Evolutionary conservation across 2,797 vertebrate species (phyloP).

Genomic region (Clarias laeviceps): DNA sequence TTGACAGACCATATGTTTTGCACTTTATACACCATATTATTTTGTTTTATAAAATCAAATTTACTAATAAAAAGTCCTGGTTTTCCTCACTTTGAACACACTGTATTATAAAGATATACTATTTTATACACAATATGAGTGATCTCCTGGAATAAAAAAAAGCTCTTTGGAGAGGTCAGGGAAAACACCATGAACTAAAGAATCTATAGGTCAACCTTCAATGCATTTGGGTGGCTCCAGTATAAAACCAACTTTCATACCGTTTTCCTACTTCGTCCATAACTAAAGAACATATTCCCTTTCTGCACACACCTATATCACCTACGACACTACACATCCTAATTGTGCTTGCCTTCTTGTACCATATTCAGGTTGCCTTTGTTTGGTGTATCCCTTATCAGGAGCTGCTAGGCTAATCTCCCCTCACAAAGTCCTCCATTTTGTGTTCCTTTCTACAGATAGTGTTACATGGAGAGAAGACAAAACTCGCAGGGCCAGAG

Average conservation of each 20-base stretch:
- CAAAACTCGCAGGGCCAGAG: conserved; percentile 65
- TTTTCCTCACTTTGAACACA: background rate
- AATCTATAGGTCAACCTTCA: background rate
- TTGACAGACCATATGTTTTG: background rate
- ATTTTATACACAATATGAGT: too few relatives aligned
- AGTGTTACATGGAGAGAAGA: conserved; percentile 74
- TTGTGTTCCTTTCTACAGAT: conserved; percentile 76
- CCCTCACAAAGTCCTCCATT: conserved; percentile 75
- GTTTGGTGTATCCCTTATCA: conserved; percentile 71
- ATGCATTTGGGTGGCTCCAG: background rate
- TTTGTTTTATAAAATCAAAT: background rate
- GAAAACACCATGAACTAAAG: background rate
- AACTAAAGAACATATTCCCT: background rate
- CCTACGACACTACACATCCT: conserved; percentile 27
- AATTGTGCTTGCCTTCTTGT: conserved; percentile 48
- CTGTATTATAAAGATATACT: background rate
- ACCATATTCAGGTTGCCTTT: conserved; percentile 65
- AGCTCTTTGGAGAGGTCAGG: background rate
- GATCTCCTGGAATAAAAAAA: background rate
- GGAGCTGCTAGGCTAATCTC: conserved; percentile 72
- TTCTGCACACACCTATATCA: background rate
- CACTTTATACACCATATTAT: background rate
- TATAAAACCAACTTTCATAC: background rate
- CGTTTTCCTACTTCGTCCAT: background rate
- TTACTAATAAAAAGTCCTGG: background rate